These are phyloP conservation scores for Phaonia tiefii DNA, from an alignment of 2,888 invertebrate species.

Conservation along the genomic window DNA sequence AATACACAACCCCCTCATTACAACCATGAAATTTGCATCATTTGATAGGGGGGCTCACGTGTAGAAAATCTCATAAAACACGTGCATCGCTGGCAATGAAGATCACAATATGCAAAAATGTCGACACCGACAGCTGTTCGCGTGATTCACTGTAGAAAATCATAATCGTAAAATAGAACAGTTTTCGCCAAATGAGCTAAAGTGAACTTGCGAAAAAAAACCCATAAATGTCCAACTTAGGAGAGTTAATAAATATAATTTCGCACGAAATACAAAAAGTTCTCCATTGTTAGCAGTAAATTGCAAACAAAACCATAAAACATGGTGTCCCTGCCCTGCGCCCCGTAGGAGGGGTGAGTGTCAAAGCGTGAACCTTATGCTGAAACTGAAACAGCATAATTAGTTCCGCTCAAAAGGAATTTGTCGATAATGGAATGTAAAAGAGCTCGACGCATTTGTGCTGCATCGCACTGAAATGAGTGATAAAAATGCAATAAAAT, in stretches of 20 bases:
- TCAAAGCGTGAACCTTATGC: neutral
- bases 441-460: slow-evolving; percentile 46
- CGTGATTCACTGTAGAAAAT: slow-evolving; percentile 41
- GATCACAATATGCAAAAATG: slow-evolving; percentile 58
- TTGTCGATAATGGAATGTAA: slow-evolving; percentile 57
- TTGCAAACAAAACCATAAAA: slow-evolving; percentile 52
- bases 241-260: slow-evolving; percentile 66
- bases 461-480: slow-evolving; percentile 60
- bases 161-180: slow-evolving; percentile 52
- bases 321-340: too few relatives aligned
- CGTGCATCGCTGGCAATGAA: slow-evolving; percentile 48
- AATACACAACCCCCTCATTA: slow-evolving; percentile 45
- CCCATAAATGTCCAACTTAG: slow-evolving; percentile 64
- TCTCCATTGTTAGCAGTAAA: slow-evolving; percentile 13
- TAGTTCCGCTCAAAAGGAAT: slow-evolving; percentile 74
- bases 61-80: slow-evolving; percentile 52
- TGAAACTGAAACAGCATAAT: slow-evolving; percentile 69
- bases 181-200: slow-evolving; percentile 56
- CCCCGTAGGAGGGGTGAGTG: slow-evolving; percentile 49
- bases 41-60: slow-evolving; percentile 61
- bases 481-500: slow-evolving; percentile 77
- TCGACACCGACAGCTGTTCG: slow-evolving; percentile 60
- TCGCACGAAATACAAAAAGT: slow-evolving; percentile 50
- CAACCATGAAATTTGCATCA: neutral
- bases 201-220: slow-evolving; percentile 37